Conservation (phyloP, 2,113 vertebrate genomes). For the Macrotus californicus region DNA sequence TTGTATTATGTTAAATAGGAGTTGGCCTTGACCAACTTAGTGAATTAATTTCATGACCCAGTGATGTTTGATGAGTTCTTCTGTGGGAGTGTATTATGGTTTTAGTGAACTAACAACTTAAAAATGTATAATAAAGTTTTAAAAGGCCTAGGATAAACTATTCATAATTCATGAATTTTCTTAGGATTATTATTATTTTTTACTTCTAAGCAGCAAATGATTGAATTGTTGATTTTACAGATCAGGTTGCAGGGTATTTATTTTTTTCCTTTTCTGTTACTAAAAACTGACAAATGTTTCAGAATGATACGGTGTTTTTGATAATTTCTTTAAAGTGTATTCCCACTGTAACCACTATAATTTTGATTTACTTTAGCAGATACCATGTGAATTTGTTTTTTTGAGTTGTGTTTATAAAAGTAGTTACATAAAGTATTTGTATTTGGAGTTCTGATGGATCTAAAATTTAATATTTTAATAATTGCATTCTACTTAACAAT, state of each 20-base stretch:
- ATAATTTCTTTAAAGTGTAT: slow-evolving; percentile 2
- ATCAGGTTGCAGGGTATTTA: not conserved
- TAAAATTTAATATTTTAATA: slow-evolving; percentile 6
- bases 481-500: not conserved
- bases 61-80: not conserved
- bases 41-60: slow-evolving; percentile 15
- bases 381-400: not conserved
- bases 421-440: slow-evolving; percentile 1
- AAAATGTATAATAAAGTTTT: not conserved
- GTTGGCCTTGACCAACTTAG: not conserved
- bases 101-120: not conserved
- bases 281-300: slow-evolving; percentile 18
- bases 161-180: not conserved
- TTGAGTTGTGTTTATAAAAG: slow-evolving; percentile 5
- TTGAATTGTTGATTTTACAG: not conserved
- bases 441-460: not conserved
- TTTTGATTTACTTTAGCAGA: slow-evolving; percentile 17
- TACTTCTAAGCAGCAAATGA: not conserved
- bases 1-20: not conserved
- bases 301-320: not conserved
- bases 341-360: not conserved
- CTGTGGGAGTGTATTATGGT: not conserved
- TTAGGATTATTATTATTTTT: not conserved
- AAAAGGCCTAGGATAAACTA: not conserved
- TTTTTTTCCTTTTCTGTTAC: not conserved